Percentiles rank a stretch among this genome's conserved stretches.
phyloP scores from a whole-genome alignment of 2,113 vertebrate species.

The Emydura subglobosa region DNA sequence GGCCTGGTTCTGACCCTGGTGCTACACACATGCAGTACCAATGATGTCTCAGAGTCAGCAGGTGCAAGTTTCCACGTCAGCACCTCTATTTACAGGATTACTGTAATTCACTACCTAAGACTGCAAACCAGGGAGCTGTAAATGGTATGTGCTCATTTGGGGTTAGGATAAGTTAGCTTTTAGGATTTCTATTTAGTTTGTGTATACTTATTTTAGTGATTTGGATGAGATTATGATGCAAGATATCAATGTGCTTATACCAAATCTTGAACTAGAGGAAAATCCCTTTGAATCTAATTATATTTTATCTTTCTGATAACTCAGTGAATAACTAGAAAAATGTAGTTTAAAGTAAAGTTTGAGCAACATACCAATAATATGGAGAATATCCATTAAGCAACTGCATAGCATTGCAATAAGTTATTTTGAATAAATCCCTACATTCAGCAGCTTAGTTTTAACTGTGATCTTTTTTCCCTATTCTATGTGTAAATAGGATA shows the following conservation, averaged over 20 bases:
- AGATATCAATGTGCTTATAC: constrained; percentile 56
- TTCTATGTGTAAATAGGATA: background rate
- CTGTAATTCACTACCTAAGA: background rate
- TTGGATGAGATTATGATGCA: background rate
- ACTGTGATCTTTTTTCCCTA: background rate
- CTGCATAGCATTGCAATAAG: background rate
- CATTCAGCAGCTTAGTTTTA: background rate
- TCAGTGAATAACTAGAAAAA: background rate
- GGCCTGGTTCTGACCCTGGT: background rate
- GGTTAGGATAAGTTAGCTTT: background rate
- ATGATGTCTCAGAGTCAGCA: background rate
- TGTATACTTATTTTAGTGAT: background rate
- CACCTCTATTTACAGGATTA: background rate
- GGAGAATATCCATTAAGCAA: background rate
- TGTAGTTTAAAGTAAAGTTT: background rate
- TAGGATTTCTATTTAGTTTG: background rate
- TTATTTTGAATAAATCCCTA: background rate
- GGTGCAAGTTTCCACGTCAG: background rate
- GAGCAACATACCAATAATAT: background rate
- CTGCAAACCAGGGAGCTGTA: background rate
- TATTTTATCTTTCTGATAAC: background rate
- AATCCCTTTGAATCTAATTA: no score
- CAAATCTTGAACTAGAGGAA: constrained; percentile 50
- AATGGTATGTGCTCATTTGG: background rate
- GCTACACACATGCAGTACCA: background rate